Evolutionary conservation across 2,888 invertebrate species (phyloP).

Genomic region (Diarsia rubi): DNA sequence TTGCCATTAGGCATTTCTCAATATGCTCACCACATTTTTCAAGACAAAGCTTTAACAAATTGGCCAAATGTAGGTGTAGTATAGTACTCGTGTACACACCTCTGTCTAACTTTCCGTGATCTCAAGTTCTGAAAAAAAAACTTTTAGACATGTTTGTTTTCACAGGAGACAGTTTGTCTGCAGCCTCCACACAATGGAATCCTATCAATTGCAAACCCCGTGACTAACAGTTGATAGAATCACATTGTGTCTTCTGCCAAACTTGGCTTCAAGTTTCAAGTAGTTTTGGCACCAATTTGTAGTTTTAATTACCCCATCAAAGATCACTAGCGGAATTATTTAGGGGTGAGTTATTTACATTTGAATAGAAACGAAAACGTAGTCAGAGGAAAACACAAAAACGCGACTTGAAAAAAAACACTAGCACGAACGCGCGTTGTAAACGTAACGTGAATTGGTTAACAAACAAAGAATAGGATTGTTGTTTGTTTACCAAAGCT

Average conservation of each 20-base stretch:
- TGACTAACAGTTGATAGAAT: slow-evolving; percentile 34
- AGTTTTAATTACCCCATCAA: slow-evolving; percentile 35
- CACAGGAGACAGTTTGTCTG: not conserved
- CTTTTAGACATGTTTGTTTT: not conserved
- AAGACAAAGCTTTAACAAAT: not conserved
- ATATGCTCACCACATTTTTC: not conserved
- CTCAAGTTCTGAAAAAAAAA: not conserved
- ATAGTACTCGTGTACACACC: not conserved
- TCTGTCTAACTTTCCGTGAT: not conserved
- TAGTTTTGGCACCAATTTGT: slow-evolving; percentile 51
- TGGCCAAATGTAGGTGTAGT: not conserved
- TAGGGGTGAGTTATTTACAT: slow-evolving; percentile 24
- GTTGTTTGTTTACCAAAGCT: no score
- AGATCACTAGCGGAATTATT: slow-evolving; percentile 33
- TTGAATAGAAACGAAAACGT: slow-evolving; percentile 2
- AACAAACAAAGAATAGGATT: no score
- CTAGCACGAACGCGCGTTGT: no score
- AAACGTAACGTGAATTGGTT: no score
- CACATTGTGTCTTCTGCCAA: slow-evolving; percentile 54
- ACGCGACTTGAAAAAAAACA: not conserved
- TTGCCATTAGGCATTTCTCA: not conserved
- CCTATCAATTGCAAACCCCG: slow-evolving; percentile 37
- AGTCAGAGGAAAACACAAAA: not conserved
- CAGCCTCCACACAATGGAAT: slow-evolving; percentile 30
- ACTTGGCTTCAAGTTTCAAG: slow-evolving; percentile 23